These are phyloP conservation scores for Drosophila quadrilineata DNA, from an alignment of 1,140 invertebrate genomes.

Conservation along the genomic window DNA sequence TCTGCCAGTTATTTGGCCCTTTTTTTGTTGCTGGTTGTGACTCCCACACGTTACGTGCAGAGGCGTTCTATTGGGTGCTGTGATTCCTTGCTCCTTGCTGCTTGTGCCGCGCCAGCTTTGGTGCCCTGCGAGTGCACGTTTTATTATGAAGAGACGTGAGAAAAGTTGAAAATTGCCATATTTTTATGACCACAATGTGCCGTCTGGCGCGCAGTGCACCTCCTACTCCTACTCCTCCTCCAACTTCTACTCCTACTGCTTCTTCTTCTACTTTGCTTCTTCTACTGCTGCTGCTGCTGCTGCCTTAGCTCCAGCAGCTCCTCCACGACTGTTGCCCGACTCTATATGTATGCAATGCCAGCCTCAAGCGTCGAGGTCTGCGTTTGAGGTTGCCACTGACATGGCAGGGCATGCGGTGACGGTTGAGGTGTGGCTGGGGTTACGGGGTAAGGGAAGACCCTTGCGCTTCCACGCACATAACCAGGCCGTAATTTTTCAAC, in stretches of 20 bases:
- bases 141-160: conserved; percentile 60
- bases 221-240: not conserved
- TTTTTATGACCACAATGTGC: conserved; percentile 65
- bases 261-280: not conserved
- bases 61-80: conserved; percentile 36
- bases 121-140: conserved; percentile 53
- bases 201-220: conserved; percentile 27
- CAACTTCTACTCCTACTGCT: not conserved
- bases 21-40: too few species aligned
- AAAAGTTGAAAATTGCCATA: conserved; percentile 66
- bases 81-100: conserved; percentile 37
- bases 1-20: too few species aligned
- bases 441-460: not conserved
- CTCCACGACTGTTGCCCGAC: not conserved
- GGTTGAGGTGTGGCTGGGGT: not conserved
- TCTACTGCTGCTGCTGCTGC: not conserved
- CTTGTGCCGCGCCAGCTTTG: not conserved
- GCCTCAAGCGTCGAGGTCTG: conserved; percentile 8
- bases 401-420: not conserved
- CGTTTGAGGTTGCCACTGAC: not conserved
- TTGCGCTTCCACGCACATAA: conserved; percentile 46
- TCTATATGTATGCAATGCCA: conserved; percentile 13
- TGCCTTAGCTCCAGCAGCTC: not conserved
- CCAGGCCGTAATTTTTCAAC: conserved; percentile 61
- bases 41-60: conserved; percentile 29